Base-by-base conservation (phyloP, 1,140 invertebrate species). In the Drosophila insularis region DNA sequence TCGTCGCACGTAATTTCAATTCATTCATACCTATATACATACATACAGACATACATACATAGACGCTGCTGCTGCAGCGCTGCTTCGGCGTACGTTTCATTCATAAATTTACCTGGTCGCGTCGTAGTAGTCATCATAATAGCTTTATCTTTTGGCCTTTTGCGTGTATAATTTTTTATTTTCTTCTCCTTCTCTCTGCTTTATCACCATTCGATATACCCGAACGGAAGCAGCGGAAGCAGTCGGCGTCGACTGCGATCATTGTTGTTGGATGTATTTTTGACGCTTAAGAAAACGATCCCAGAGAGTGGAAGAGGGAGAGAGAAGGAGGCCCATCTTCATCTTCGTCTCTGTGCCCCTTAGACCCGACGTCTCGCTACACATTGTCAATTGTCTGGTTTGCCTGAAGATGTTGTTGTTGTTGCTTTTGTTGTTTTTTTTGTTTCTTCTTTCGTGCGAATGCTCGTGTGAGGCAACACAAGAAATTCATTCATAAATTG, bases 401-500 rank as follows among this genome's bases (percentile, higher is more conserved):
- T 75, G 79, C 73, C 75, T 89, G 80, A 66, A 76, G 74, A 72
- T 86, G 43, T 50, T 50, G 43, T 21, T 50, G 17, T 50, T n/a
- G n/a, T n/a, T n/a, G n/a, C n/a, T n/a, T n/a, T n/a, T n/a, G n/a
- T n/a, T n/a, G n/a, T 50, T 50, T 17, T 50, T 27, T 27, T 27
- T 5, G 27, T 27, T 50, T 3, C 43, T 70, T 75, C 60, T 60
- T 77, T 71, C 46, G 53, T 50, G 27, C 78, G 84, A 89, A 84
- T 70, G 78, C 80, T 73, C 75, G 89, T 90, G 89, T 72, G 74
- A 90, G 71, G 89, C 89, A 90, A 90, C 81, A 85, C 60, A 76
- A 90, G 80, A 90, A 90, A 90, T 90, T 90, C 89, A 90, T 90
- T 90, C 89, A 90, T 90, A 90, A 90, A 90, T 85, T 81, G 77